Conservation (phyloP, 2,888 invertebrate species). For the Dasysyrphus tricinctus region DNA sequence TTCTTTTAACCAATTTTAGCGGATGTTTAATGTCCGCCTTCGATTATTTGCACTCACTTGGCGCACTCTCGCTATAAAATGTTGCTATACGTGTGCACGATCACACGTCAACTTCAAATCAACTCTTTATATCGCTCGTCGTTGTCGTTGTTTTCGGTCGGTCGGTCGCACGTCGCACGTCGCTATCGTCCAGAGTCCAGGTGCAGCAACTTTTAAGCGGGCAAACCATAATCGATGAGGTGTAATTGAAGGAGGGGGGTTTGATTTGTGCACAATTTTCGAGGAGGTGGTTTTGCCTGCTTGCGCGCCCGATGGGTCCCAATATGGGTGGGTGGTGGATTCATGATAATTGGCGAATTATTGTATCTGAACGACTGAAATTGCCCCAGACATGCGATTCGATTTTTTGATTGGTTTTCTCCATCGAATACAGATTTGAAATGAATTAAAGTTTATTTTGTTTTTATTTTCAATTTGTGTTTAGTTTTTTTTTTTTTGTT, state of each 20-base stretch:
- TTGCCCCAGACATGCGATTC: constrained; percentile 72
- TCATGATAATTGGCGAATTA: constrained; percentile 74
- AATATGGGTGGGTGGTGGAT: constrained; percentile 56
- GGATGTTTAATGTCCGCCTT: constrained; percentile 73
- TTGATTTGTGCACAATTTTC: background rate
- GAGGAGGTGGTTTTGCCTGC: constrained; percentile 37
- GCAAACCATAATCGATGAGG: constrained; percentile 13
- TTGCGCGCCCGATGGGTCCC: constrained; percentile 38
- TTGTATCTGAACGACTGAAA: constrained; percentile 72
- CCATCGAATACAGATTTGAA: constrained; percentile 65
- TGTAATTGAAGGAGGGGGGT: background rate
- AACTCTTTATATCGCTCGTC: constrained; percentile 50
- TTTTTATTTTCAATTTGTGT: background rate
- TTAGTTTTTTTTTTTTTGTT: constrained; percentile 10
- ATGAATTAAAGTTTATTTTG: constrained; percentile 47
- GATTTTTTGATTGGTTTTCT: constrained; percentile 73
- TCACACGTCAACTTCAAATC: constrained; percentile 72
- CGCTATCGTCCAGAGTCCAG: constrained; percentile 26
- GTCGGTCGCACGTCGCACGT: background rate
- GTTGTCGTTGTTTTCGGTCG: background rate
- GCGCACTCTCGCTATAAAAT: constrained; percentile 27
- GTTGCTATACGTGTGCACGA: constrained; percentile 59
- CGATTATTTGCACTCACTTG: constrained; percentile 64
- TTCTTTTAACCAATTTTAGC: constrained; percentile 64
- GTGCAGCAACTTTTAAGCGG: constrained; percentile 49